phyloP scores from a whole-genome alignment of 1,140 invertebrate genomes.

The Heliconius melpomene region DNA sequence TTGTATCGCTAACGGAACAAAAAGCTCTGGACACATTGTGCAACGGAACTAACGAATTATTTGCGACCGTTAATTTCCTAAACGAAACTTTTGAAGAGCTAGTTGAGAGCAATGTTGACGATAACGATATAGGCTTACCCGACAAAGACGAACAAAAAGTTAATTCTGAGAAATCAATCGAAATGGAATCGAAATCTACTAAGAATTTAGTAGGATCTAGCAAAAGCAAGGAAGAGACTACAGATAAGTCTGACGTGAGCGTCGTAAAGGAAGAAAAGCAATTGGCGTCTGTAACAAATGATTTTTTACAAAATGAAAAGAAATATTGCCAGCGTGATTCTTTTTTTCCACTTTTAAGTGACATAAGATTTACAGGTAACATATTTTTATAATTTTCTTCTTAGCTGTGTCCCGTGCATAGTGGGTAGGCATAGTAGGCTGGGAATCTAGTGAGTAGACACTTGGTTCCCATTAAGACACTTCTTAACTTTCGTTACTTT shows the following conservation, averaged over 20 bases:
- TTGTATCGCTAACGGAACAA: not conserved
- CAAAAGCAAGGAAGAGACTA: constrained; percentile 25
- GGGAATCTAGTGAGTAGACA: too few species aligned
- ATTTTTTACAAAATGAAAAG: constrained; percentile 76
- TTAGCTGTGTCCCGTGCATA: too few species aligned
- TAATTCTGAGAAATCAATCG: constrained; percentile 40
- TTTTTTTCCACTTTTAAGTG: constrained; percentile 69
- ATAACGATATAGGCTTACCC: constrained; percentile 46
- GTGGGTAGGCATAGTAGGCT: too few species aligned
- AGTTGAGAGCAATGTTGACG: constrained; percentile 72
- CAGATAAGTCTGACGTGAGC: constrained; percentile 36
- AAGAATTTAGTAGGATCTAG: constrained; percentile 35
- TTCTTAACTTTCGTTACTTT: not conserved
- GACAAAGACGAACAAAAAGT: constrained; percentile 44
- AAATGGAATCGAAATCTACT: constrained; percentile 36
- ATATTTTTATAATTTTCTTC: not conserved
- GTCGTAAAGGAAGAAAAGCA: constrained; percentile 47
- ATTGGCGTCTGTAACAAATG: constrained; percentile 58
- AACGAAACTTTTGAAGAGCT: constrained; percentile 73
- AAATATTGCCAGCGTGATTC: constrained; percentile 66
- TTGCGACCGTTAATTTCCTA: constrained; percentile 69
- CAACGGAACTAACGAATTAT: constrained; percentile 65
- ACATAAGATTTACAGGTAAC: constrained; percentile 79
- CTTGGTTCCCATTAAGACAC: not conserved
- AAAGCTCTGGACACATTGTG: constrained; percentile 27